These are phyloP conservation scores for Ceyx cyanopectus DNA, from an alignment of 2,113 vertebrate genomes.

Conservation along the genomic window DNA sequence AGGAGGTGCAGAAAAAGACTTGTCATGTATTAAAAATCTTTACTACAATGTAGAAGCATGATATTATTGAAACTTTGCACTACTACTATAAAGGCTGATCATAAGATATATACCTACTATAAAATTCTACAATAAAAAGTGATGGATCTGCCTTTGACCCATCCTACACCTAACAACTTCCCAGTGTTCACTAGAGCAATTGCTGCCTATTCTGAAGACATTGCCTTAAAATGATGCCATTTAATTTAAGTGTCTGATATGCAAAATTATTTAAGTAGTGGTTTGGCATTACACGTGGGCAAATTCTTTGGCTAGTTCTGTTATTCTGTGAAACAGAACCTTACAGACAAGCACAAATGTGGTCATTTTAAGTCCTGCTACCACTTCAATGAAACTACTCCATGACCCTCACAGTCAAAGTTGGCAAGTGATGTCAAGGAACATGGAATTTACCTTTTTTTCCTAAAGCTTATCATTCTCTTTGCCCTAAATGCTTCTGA, in stretches of 20 bases:
- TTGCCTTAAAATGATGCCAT: neutral
- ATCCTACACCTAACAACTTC: neutral
- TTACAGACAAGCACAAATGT: neutral
- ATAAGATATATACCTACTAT: neutral
- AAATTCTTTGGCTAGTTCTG: neutral
- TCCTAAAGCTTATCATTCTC: neutral
- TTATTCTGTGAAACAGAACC: neutral
- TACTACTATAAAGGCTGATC: neutral
- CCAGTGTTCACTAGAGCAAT: neutral
- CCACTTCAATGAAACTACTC: neutral
- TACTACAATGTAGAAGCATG: neutral
- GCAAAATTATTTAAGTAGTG: neutral
- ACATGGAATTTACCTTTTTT: neutral
- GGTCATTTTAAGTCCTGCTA: neutral
- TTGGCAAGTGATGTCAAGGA: neutral
- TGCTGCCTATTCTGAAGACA: neutral
- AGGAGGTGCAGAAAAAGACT: neutral
- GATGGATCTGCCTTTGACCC: neutral
- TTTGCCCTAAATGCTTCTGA: neutral
- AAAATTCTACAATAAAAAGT: neutral
- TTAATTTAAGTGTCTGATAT: neutral
- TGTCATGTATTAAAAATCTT: neutral
- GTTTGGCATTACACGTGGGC: neutral
- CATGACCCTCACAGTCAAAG: neutral
- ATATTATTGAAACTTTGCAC: neutral